A percentile compares a stretch with the other conserved stretches of the same genome.
Evolutionary conservation across 2,113 vertebrate species (phyloP).

Genomic region (Nasalis larvatus): DNA sequence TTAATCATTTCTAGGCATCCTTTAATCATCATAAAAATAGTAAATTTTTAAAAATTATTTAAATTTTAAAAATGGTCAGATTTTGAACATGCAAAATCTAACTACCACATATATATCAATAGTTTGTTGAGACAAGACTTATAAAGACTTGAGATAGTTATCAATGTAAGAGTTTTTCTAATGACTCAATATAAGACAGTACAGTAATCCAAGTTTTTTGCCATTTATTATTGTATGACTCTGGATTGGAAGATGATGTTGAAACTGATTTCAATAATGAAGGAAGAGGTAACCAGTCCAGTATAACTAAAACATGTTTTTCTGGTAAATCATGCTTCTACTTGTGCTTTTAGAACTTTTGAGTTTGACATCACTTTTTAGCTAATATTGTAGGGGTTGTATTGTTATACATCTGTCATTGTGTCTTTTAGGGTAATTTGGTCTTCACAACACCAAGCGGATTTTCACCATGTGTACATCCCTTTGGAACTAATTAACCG

Average conservation of each 20-base stretch:
- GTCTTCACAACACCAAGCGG: background rate
- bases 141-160: background rate
- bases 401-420: background rate
- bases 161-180: background rate
- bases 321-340: background rate
- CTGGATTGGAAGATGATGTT: background rate
- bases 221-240: background rate
- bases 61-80: background rate
- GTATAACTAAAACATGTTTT: conserved; percentile 11
- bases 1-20: background rate
- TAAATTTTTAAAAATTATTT: background rate
- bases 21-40: background rate
- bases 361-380: background rate
- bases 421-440: background rate
- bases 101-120: too few relatives aligned
- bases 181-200: background rate
- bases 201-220: background rate
- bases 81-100: background rate
- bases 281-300: background rate
- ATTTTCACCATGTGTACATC: background rate
- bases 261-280: background rate
- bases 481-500: background rate
- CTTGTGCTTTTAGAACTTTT: background rate
- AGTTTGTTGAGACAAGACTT: background rate
- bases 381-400: background rate